Conservation (phyloP, 2,113 vertebrate species). For the Scytalopus superciliaris region DNA sequence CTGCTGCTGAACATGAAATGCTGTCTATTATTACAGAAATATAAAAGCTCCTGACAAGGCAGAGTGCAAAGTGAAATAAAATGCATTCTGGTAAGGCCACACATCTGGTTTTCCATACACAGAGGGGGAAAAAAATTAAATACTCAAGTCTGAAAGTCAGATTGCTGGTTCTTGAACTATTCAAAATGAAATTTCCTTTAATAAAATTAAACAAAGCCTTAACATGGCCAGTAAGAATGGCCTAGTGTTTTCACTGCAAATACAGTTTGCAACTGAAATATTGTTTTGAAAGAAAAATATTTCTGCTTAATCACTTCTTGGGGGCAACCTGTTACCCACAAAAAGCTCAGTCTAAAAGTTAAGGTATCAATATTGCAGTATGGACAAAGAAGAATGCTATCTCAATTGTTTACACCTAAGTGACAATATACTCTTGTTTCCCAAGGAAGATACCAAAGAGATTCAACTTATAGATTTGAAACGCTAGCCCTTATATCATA, state of each 20-base stretch:
- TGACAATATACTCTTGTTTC: not conserved
- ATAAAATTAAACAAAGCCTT: not conserved
- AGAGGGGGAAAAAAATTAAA: not conserved
- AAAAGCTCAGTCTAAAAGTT: not conserved
- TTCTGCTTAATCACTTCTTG: not conserved
- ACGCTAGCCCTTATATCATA: not conserved
- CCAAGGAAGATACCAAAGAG: not conserved
- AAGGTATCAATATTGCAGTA: not conserved
- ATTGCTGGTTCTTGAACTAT: constrained; percentile 48
- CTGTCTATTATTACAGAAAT: constrained; percentile 64
- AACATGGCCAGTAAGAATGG: not conserved
- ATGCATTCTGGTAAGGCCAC: constrained; percentile 57
- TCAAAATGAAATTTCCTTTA: constrained; percentile 38
- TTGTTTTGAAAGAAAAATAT: not conserved
- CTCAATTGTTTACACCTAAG: not conserved
- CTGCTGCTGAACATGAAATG: constrained; percentile 62
- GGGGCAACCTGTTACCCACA: not conserved
- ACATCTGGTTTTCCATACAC: constrained; percentile 64
- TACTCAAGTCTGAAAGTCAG: constrained; percentile 58
- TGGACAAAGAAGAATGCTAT: not conserved
- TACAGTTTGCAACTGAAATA: not conserved
- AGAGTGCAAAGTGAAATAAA: constrained; percentile 58
- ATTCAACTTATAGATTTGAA: not conserved
- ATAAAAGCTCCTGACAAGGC: constrained; percentile 69
- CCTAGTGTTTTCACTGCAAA: not conserved